Percentiles rank a stretch among this genome's conserved stretches.
These are phyloP conservation scores for Idris sp. DNA, from an alignment of 1,140 invertebrate species.

Conservation along the genomic window DNA sequence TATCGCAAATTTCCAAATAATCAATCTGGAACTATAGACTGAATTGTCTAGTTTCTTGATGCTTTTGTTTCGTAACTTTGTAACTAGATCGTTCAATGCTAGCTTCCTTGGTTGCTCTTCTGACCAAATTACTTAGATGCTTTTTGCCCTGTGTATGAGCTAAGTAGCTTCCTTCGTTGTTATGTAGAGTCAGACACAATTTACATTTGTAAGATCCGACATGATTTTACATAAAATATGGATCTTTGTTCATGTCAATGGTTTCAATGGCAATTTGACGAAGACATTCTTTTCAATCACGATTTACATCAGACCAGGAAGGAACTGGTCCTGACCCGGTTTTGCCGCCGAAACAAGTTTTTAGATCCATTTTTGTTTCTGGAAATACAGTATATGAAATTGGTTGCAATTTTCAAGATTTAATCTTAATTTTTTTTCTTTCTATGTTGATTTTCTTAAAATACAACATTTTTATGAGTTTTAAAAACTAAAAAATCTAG, in stretches of 20 bases:
- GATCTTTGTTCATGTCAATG: constrained; percentile 99
- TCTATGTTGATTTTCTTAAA: too few relatives aligned
- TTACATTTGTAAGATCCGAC: constrained; percentile 99
- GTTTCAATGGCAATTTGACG: constrained; percentile 98
- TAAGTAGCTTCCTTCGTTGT: constrained; percentile 99
- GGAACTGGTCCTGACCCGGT: constrained; percentile 99
- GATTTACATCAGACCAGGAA: constrained; percentile 98
- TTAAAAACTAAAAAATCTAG: too few relatives aligned
- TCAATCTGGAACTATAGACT: constrained; percentile 98
- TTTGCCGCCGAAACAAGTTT: constrained; percentile 98
- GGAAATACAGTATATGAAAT: too few relatives aligned
- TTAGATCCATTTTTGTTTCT: constrained; percentile 97
- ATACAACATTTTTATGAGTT: too few relatives aligned
- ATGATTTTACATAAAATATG: constrained; percentile 99
- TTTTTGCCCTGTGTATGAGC: constrained; percentile 99
- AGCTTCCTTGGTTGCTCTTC: constrained; percentile 98
- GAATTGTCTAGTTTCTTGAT: constrained; percentile 96
- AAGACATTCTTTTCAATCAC: constrained; percentile 96
- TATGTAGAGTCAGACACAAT: constrained; percentile 98
- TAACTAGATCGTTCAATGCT: constrained; percentile 99
- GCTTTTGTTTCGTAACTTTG: constrained; percentile 98
- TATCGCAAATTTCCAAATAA: constrained; percentile 98
- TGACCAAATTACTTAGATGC: constrained; percentile 98
- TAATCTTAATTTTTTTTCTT: too few relatives aligned
- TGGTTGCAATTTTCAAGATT: too few relatives aligned